Conservation (phyloP, 2,797 vertebrate genomes). For the Sorex maritimensis region DNA sequence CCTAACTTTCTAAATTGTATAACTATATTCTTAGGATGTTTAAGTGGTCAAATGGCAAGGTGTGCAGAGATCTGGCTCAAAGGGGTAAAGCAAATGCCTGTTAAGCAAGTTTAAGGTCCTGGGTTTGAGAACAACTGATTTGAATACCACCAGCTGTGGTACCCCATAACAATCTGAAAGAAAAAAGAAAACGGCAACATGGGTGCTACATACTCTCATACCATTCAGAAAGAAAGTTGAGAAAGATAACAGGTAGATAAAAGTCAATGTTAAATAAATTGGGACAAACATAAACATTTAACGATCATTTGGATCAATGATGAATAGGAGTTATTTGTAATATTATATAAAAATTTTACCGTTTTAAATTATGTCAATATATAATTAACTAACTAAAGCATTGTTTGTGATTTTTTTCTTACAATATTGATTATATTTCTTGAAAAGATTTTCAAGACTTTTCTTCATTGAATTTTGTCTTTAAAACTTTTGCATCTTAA, state of each 20-base stretch:
- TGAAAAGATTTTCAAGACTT: conserved; percentile 12
- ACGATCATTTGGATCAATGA: background rate
- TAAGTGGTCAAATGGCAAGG: background rate
- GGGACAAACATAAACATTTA: background rate
- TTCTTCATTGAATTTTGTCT: background rate
- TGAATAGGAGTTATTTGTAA: background rate
- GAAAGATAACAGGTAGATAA: background rate
- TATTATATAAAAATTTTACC: background rate
- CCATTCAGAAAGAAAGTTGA: background rate
- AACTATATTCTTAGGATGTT: background rate
- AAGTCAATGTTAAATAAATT: background rate
- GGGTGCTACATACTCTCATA: background rate
- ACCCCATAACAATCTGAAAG: too few relatives aligned
- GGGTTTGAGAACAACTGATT: too few relatives aligned
- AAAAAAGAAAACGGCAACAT: too few relatives aligned
- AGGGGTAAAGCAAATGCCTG: too few relatives aligned
- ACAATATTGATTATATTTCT: conserved; percentile 2
- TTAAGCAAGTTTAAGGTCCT: too few relatives aligned
- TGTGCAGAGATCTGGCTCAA: background rate
- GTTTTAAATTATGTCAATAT: conserved; percentile 40
- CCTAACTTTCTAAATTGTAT: background rate
- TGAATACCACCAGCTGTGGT: too few relatives aligned
- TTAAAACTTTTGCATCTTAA: background rate
- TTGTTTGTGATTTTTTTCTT: conserved; percentile 33
- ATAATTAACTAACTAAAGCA: background rate